Evolutionary conservation across 2,888 invertebrate species (phyloP).

Genomic region (Acanthosepion esculentum): DNA sequence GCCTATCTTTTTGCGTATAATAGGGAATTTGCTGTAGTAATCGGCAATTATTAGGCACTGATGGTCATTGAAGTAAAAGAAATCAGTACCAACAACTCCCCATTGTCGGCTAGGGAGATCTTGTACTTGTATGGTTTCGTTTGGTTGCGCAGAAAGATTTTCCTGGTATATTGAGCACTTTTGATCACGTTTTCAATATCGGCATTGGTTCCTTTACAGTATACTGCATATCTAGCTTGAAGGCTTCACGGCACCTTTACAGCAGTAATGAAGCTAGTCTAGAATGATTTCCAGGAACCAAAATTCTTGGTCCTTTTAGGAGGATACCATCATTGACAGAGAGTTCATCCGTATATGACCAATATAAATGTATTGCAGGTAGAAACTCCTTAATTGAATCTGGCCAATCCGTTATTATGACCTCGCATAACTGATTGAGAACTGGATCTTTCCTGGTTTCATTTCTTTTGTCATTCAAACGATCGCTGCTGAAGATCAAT

Average conservation of each 20-base stretch:
- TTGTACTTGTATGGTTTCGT: too few relatives aligned
- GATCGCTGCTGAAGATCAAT: background rate
- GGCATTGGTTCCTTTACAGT: constrained; percentile 36
- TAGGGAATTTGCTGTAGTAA: too few relatives aligned
- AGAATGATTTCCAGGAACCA: constrained; percentile 50
- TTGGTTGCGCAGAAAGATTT: too few relatives aligned
- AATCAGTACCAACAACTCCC: too few relatives aligned
- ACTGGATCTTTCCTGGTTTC: background rate
- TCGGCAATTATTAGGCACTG: too few relatives aligned
- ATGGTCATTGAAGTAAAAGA: too few relatives aligned
- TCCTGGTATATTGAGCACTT: too few relatives aligned
- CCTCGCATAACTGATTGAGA: background rate
- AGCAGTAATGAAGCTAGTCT: constrained; percentile 50
- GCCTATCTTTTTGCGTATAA: too few relatives aligned
- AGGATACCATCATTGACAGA: constrained; percentile 51
- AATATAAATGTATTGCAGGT: constrained; percentile 46
- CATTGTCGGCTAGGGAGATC: too few relatives aligned
- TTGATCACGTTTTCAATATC: too few relatives aligned
- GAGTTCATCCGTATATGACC: constrained; percentile 50
- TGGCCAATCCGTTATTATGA: background rate
- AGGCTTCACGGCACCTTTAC: constrained; percentile 47
- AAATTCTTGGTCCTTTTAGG: constrained; percentile 51
- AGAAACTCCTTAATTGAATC: background rate
- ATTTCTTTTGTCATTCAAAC: background rate
- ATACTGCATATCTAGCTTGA: constrained; percentile 48